Base-by-base conservation (phyloP, 92 coral and sea anemone species). In the Heteractis magnifica region DNA sequence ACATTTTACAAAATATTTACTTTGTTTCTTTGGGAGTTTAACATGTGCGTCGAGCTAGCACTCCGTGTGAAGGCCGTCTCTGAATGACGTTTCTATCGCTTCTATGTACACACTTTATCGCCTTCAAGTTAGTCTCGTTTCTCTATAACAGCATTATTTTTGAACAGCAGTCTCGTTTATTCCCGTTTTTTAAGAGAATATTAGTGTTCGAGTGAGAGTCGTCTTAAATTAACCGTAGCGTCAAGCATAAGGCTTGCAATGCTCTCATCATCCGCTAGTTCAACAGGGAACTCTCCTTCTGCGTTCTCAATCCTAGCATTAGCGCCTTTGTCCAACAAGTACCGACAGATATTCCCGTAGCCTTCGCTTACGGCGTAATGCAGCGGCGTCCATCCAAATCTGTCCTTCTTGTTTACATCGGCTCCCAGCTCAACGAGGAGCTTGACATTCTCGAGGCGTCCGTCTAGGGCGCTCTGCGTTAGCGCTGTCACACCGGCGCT, bases 281-380 rank as follows among this genome's bases (percentile, higher is more conserved):
- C 98, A 59, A 92, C 98, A 20, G 99, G 98, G 49, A 87, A 92
- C 77, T 97, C 90, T 7, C 98, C 94, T 16, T 92, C 91, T 49
- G 94, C 91, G 82, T 94, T 92, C 34, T 91, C 92, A 10, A 88
- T 78, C 20, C 98, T 79, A 10, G 93, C 91, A 79, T 94, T 91
- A 2, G 99, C 99, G 18, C 99, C 99, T 56, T 90, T 58, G 4
- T 93, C 83, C 21, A 97, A 79, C 71, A 97, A 91, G 79, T 56
- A 94, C 13, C 97, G 89, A 81, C 97, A 94, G n/a, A 97, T 94
- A 52, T 94, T 84, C 55, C 84, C 87, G 60, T 97, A 97, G 5
- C 99, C 99, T 71, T 97, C 99, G 68, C 97, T 97, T 3, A 94
- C 98, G 4, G 99, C 99, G 53, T 94, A 97, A 21, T 97, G 99